Conservation (phyloP, 1,140 invertebrate species). For the Asobara japonica region DNA sequence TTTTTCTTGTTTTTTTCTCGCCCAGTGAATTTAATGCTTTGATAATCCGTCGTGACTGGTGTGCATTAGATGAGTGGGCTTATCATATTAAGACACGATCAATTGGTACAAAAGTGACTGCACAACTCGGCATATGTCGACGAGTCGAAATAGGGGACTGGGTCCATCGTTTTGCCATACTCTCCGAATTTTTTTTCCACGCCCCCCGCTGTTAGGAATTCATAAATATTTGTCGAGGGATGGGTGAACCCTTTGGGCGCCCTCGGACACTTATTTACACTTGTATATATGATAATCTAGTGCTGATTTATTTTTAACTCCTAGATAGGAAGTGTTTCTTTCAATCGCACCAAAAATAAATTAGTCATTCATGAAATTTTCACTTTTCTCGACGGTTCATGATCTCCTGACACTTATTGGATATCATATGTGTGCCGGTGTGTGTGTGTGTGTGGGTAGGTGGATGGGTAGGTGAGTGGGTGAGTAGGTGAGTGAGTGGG, state of each 20-base stretch:
- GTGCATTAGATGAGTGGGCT: conserved; percentile 26
- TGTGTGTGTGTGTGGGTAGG: too few relatives aligned
- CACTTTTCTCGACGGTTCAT: too few relatives aligned
- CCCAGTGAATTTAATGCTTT: conserved; percentile 1
- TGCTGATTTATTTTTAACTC: background rate
- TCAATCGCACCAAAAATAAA: background rate
- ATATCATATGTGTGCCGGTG: too few relatives aligned
- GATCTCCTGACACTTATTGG: too few relatives aligned
- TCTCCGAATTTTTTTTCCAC: background rate
- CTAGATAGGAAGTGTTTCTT: background rate
- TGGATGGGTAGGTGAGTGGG: too few relatives aligned
- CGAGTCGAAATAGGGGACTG: background rate
- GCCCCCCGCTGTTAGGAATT: background rate
- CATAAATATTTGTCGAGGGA: conserved; percentile 7
- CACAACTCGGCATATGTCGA: background rate
- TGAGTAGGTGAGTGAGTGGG: too few relatives aligned
- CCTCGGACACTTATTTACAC: background rate
- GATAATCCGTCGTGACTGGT: conserved; percentile 21
- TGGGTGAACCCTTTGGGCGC: background rate
- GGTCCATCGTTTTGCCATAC: background rate
- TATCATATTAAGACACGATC: conserved; percentile 33
- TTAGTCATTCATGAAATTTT: too few relatives aligned
- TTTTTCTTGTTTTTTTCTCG: background rate
- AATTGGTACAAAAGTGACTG: conserved; percentile 6
- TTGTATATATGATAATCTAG: background rate